A percentile compares a stretch with the other conserved stretches of the same genome.
phyloP scores from a whole-genome alignment of 2,113 vertebrate species.

The mouse (Mus musculus) region DNA sequence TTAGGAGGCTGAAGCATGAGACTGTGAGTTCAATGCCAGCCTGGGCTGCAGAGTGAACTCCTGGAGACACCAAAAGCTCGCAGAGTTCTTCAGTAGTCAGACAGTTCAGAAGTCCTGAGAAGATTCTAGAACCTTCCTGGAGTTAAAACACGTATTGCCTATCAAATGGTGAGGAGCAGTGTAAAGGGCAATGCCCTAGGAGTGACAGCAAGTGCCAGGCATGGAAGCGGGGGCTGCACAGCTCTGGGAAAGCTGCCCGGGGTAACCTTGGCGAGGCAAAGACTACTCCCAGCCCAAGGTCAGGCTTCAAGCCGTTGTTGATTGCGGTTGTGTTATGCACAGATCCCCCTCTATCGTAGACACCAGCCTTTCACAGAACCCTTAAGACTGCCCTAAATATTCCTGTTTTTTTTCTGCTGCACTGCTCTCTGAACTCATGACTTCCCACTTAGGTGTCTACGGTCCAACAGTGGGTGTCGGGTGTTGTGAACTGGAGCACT shows the following conservation, averaged over 20 bases:
- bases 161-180: neutral
- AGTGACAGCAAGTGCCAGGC: neutral
- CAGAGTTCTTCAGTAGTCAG: neutral
- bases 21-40: neutral
- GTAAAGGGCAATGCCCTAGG: neutral
- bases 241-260: neutral
- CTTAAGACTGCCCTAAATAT: neutral
- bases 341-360: neutral
- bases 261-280: neutral
- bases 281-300: neutral
- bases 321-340: neutral
- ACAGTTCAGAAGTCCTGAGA: neutral
- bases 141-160: neutral
- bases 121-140: neutral
- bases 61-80: neutral
- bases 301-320: neutral
- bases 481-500: neutral
- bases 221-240: neutral
- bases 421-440: fast-evolving
- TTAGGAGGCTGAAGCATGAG: neutral
- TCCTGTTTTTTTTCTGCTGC: neutral
- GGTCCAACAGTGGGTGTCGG: neutral
- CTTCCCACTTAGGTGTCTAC: neutral
- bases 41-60: neutral
- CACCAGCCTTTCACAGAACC: neutral